A percentile compares a stretch with the other conserved stretches of the same genome.
Evolutionary conservation across 1,140 invertebrate genomes (phyloP).

Genomic region (Microplitis mediator): DNA sequence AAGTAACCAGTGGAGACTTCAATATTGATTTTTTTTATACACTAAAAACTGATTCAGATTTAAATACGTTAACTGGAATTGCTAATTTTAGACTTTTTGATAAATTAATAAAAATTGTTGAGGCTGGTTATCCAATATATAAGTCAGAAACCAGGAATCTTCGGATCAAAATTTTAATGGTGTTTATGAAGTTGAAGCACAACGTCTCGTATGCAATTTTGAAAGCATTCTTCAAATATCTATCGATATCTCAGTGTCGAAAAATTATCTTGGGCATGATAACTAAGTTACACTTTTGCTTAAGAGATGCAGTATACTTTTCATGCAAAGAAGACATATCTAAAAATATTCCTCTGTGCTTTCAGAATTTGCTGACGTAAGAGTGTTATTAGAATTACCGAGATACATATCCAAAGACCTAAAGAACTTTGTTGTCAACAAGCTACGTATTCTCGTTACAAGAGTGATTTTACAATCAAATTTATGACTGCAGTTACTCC

Average conservation of each 20-base stretch:
- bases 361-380: slow-evolving; percentile 21
- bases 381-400: slow-evolving; percentile 23
- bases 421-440: slow-evolving; percentile 30
- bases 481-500: slow-evolving; percentile 44
- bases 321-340: slow-evolving; percentile 21
- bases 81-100: slow-evolving; percentile 12
- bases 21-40: background rate
- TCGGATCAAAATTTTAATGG: slow-evolving; percentile 12
- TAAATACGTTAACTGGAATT: slow-evolving; percentile 17
- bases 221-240: slow-evolving; percentile 1
- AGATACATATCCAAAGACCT: background rate
- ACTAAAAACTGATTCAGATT: slow-evolving; percentile 7
- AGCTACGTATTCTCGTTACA: slow-evolving; percentile 42
- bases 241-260: background rate
- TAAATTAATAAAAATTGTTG: background rate
- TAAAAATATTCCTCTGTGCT: slow-evolving; percentile 34
- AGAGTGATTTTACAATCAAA: slow-evolving; percentile 44
- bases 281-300: background rate
- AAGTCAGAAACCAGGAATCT: background rate
- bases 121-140: background rate
- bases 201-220: slow-evolving; percentile 16
- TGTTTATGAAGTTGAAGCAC: slow-evolving; percentile 23
- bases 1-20: slow-evolving; percentile 7
- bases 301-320: slow-evolving; percentile 18
- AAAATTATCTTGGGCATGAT: slow-evolving; percentile 10